These are phyloP conservation scores for Halocaridina rubra DNA, from an alignment of 2,888 invertebrate species.

Conservation along the genomic window DNA sequence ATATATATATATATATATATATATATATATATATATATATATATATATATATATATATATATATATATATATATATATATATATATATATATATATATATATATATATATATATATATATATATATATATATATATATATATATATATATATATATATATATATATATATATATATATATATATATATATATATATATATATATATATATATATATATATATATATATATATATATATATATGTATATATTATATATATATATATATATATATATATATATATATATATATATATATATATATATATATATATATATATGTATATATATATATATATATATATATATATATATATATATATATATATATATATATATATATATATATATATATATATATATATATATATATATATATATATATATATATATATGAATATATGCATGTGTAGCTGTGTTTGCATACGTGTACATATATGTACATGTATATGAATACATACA, in stretches of 20 bases:
- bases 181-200: too few relatives aligned
- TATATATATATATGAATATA: neutral
- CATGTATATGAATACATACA: too few relatives aligned
- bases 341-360: neutral
- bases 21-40: slow-evolving; percentile 8
- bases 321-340: neutral
- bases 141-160: too few relatives aligned
- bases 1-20: slow-evolving; percentile 8
- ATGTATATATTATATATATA: too few relatives aligned
- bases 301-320: slow-evolving; percentile 7
- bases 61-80: slow-evolving; percentile 8
- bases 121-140: too few relatives aligned
- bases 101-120: neutral
- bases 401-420: neutral
- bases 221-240: too few relatives aligned
- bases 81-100: slow-evolving; percentile 4
- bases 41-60: slow-evolving; percentile 8
- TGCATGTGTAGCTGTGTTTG: neutral
- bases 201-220: too few relatives aligned
- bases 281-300: slow-evolving; percentile 10
- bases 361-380: neutral
- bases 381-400: neutral
- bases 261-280: too few relatives aligned
- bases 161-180: too few relatives aligned
- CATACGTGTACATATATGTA: too few relatives aligned